phyloP scores from a whole-genome alignment of 2,888 invertebrate genomes.

The Drosophila infuscata region DNA sequence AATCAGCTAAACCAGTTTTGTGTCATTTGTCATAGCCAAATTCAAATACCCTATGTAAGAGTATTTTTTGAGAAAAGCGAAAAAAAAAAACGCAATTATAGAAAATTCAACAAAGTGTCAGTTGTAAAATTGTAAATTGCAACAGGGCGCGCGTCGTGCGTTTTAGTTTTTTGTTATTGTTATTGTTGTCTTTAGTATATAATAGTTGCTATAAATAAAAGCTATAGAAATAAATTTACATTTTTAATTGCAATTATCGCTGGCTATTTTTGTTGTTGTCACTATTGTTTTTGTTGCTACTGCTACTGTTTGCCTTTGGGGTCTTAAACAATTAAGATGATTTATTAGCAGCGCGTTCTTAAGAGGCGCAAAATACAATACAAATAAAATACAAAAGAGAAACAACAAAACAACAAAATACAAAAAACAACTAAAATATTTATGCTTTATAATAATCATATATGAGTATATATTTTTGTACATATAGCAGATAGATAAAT shows the following conservation, averaged over 20 bases:
- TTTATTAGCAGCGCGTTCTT: slow-evolving; percentile 74
- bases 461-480: slow-evolving; percentile 27
- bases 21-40: background rate
- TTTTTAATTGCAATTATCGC: slow-evolving; percentile 80
- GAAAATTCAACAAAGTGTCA: slow-evolving; percentile 69
- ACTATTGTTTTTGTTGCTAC: slow-evolving; percentile 19
- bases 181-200: slow-evolving; percentile 21
- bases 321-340: slow-evolving; percentile 75
- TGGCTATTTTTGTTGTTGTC: slow-evolving; percentile 51
- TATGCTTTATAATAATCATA: slow-evolving; percentile 61
- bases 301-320: slow-evolving; percentile 77
- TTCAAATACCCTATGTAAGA: background rate
- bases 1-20: background rate
- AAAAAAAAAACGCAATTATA: slow-evolving; percentile 56
- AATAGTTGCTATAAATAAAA: slow-evolving; percentile 75
- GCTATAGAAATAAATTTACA: slow-evolving; percentile 74
- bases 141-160: slow-evolving; percentile 70
- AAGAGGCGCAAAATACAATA: slow-evolving; percentile 56
- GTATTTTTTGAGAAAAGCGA: slow-evolving; percentile 26
- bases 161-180: slow-evolving; percentile 46
- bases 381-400: slow-evolving; percentile 19
- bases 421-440: slow-evolving; percentile 55
- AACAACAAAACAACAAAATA: slow-evolving; percentile 36
- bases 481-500: slow-evolving; percentile 33
- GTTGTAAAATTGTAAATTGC: slow-evolving; percentile 69